phyloP scores from a whole-genome alignment of 2,113 vertebrate genomes.

The Cariama cristata region DNA sequence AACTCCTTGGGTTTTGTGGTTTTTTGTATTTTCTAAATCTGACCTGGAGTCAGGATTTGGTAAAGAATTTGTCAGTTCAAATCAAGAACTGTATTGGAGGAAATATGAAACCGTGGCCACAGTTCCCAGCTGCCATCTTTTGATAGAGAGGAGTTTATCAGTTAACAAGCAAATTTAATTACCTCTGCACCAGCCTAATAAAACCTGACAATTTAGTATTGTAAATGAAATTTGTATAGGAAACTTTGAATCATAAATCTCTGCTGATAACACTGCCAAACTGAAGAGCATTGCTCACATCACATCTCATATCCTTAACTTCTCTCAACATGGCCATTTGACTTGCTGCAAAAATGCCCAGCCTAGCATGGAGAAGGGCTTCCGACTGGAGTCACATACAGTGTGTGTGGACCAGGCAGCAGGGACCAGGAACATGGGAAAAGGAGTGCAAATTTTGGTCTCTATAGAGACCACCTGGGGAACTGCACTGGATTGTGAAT shows the following conservation, averaged over 20 bases:
- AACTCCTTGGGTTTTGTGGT: neutral
- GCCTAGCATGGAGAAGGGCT: neutral
- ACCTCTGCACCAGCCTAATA: neutral
- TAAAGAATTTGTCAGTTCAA: neutral
- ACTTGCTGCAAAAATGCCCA: neutral
- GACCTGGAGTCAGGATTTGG: neutral
- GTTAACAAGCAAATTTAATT: slow-evolving; percentile 13
- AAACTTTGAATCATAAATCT: neutral
- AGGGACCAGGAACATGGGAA: neutral
- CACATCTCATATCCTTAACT: neutral
- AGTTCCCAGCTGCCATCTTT: neutral
- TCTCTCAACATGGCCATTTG: neutral
- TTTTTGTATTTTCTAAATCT: neutral
- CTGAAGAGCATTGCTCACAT: neutral
- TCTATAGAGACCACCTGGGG: neutral
- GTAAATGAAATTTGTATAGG: neutral
- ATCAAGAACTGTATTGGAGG: neutral
- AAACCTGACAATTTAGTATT: neutral
- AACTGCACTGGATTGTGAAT: neutral
- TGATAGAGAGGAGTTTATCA: neutral
- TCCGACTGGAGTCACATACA: neutral
- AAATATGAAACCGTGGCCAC: neutral
- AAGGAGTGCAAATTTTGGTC: neutral
- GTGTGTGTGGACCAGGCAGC: neutral
- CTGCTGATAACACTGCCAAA: neutral